Evolutionary conservation across 1,140 invertebrate genomes (phyloP), one percentile per base, ranked within the genome.

Genomic region (Drosophila kepulauana): DNA sequence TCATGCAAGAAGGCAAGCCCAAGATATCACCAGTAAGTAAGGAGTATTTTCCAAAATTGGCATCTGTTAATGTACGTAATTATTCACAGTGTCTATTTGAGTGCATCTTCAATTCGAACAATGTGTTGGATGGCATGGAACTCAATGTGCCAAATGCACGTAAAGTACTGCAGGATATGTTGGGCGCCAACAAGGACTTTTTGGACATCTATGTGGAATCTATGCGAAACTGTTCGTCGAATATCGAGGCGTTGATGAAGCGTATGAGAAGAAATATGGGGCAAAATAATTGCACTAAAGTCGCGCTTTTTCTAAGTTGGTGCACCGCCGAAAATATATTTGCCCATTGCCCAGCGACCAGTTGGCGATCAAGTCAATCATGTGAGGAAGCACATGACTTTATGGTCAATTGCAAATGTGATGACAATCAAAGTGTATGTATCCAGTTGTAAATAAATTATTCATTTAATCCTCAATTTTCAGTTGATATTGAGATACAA

Each of bases 81-180:
- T 13, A 6, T 11, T 3, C 16, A 6, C 20, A 88, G 84, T 88
- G 84, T 33, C 67, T 88, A 0, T 73, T 69, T 25, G 84, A 84
- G 0, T 88, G 84, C 51, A 78, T 88, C 10, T 88, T 84, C 1
- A 84, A 88, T 58, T 13, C 25, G 6, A 57, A 45, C 10, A 70
- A 74, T n/a, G 15, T 52, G 2, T 2, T 88, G 7, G 49, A 4
- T 57, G 68, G 51, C 6, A 66, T n/a, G 6, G 35, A 41, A 5
- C 16, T 82, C 1, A 64, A 84, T 64, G 38, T 48, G 28, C 20
- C 38, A 0, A 88, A 88, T 46, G 20, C 71, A 0, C 41, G 51
- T 3, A 30, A 3, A 1, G 71, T 88, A 78, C 5, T 76, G 2
- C 49, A 64, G 7, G 35, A 43, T 7, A 15, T 89, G 6, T 7